phyloP scores from a whole-genome alignment of 2,797 vertebrate species.

The Urocyon cinereoargenteus region DNA sequence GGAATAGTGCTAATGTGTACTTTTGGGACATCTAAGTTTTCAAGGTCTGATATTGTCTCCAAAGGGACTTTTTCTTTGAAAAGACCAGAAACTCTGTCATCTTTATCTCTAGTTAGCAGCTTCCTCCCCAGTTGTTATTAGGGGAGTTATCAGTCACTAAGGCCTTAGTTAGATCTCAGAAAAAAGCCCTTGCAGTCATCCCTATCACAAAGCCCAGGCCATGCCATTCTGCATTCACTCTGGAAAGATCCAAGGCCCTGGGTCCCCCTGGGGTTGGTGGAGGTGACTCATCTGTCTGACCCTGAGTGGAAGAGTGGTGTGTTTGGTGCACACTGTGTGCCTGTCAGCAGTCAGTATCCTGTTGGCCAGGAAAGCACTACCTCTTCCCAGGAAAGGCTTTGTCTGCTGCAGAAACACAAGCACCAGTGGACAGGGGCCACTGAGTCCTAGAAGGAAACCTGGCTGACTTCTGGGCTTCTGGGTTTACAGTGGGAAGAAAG shows the following conservation, averaged over 20 bases:
- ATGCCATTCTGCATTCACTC: not conserved
- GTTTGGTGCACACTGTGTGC: conserved; percentile 34
- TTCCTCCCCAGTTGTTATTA: conserved; percentile 73
- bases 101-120: conserved; percentile 75
- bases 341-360: conserved; percentile 80
- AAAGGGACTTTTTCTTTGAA: conserved; percentile 56
- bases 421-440: conserved; percentile 35
- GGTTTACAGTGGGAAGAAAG: conserved; percentile 9
- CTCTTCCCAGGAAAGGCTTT: conserved; percentile 77
- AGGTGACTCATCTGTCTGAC: conserved; percentile 83
- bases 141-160: conserved; percentile 64
- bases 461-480: conserved; percentile 14
- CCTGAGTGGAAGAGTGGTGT: not conserved
- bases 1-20: not conserved
- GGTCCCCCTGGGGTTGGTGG: not conserved
- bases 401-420: conserved; percentile 65
- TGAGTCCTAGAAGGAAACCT: conserved; percentile 74
- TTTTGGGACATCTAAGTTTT: not conserved
- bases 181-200: not conserved
- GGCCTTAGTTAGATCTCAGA: not conserved
- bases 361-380: conserved; percentile 73
- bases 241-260: conserved; percentile 55
- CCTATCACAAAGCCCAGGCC: not conserved
- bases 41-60: not conserved
- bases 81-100: conserved; percentile 59